A percentile compares a stretch with the other conserved stretches of the same genome.
Evolutionary conservation across 2,888 invertebrate species (phyloP).

Genomic region (Agrotis exclamationis): DNA sequence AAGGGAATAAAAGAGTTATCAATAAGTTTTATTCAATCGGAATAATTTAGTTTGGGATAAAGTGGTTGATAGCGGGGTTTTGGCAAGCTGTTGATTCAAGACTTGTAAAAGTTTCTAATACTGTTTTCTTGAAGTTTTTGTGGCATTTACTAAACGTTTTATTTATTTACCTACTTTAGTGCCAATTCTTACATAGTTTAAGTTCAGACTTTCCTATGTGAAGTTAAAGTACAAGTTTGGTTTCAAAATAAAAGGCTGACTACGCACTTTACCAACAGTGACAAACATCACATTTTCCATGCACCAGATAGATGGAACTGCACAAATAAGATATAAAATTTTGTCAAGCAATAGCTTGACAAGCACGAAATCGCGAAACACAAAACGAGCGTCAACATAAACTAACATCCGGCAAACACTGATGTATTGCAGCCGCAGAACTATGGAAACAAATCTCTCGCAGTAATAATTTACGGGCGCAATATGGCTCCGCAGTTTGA

Average conservation of each 20-base stretch:
- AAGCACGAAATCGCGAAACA: slow-evolving; percentile 84
- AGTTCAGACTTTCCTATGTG: not conserved
- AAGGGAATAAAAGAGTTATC: slow-evolving; percentile 86
- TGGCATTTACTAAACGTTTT: not conserved
- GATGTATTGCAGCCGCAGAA: slow-evolving; percentile 89
- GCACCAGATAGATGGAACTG: slow-evolving; percentile 60
- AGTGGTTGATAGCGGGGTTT: slow-evolving; percentile 65
- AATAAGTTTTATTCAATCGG: slow-evolving; percentile 86
- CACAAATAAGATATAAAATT: slow-evolving; percentile 73
- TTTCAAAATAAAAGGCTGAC: slow-evolving; percentile 28
- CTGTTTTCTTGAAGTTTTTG: not conserved
- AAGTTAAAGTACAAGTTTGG: slow-evolving; percentile 1
- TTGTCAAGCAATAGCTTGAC: slow-evolving; percentile 72
- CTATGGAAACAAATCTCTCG: slow-evolving; percentile 90
- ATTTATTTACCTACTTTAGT: not conserved
- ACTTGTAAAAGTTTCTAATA: slow-evolving; percentile 40
- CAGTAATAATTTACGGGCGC: slow-evolving; percentile 88
- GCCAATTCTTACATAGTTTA: not conserved
- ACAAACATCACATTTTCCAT: slow-evolving; percentile 32
- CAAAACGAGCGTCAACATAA: slow-evolving; percentile 88
- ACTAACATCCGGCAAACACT: slow-evolving; percentile 88
- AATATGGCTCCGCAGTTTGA: slow-evolving; percentile 86
- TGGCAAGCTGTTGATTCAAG: slow-evolving; percentile 65
- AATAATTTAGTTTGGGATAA: slow-evolving; percentile 76
- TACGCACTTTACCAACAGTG: slow-evolving; percentile 19